Evolutionary conservation across 2,797 vertebrate genomes (phyloP).

Genomic region (Onychomys leucogaster): DNA sequence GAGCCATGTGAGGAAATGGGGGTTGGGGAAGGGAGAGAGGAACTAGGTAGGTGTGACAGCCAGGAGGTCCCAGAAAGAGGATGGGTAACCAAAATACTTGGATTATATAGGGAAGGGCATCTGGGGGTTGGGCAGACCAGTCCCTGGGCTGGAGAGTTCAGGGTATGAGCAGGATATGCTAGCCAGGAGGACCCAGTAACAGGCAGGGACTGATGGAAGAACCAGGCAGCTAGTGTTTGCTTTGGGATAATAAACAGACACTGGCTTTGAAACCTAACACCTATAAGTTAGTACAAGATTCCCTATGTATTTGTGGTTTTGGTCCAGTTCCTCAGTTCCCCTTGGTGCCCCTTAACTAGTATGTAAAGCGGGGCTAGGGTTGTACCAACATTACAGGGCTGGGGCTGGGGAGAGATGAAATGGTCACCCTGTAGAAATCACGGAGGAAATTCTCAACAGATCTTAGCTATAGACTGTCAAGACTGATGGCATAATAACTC

Average conservation of each 20-base stretch:
- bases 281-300: background rate
- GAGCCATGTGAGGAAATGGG: background rate
- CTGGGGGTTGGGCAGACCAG: background rate
- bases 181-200: background rate
- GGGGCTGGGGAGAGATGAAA: background rate
- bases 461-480: background rate
- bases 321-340: background rate
- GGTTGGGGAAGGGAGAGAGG: background rate
- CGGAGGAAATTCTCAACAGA: background rate
- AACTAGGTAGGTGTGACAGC: background rate
- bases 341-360: background rate
- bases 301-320: background rate
- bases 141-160: background rate
- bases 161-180: background rate
- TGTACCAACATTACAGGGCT: background rate
- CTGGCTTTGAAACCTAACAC: background rate
- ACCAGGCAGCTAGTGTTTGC: background rate
- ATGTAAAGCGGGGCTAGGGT: background rate
- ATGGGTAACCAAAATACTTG: background rate
- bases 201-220: background rate
- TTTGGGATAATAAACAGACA: background rate
- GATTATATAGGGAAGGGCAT: background rate
- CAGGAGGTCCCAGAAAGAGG: background rate
- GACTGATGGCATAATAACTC: background rate
- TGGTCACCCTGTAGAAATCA: background rate